These are phyloP conservation scores for Callopanchax toddi DNA, from an alignment of 2,113 vertebrate species.

Conservation along the genomic window DNA sequence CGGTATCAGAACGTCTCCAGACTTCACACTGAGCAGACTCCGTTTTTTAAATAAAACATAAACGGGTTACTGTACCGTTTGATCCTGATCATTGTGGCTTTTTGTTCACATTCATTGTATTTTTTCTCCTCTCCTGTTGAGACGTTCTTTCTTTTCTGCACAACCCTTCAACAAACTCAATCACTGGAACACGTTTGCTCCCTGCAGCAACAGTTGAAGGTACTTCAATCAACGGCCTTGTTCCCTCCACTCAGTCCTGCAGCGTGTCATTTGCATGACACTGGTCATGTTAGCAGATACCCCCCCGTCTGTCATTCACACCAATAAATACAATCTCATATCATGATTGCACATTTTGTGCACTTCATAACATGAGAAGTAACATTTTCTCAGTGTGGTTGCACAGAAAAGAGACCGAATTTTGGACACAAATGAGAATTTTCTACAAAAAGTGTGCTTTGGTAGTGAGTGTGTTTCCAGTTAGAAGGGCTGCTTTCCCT, in stretches of 20 bases:
- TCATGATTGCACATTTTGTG: conserved; percentile 37
- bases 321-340: conserved; percentile 40
- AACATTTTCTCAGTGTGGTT: conserved; percentile 20
- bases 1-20: too few relatives aligned
- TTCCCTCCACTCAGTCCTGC: conserved; percentile 57
- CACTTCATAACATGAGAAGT: conserved; percentile 24
- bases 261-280: conserved; percentile 76
- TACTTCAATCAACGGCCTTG: conserved; percentile 78
- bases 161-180: conserved; percentile 61
- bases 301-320: conserved; percentile 21
- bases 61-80: too few relatives aligned
- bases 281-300: conserved; percentile 46
- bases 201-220: conserved; percentile 55
- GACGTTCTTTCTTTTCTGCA: conserved; percentile 3
- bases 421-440: conserved; percentile 40
- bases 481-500: too few relatives aligned
- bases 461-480: too few relatives aligned
- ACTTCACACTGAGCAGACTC: too few relatives aligned
- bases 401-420: background rate
- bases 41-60: too few relatives aligned
- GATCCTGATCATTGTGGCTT: too few relatives aligned
- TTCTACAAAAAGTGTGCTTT: conserved; percentile 47
- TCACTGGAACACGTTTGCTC: conserved; percentile 76
- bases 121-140: conserved; percentile 18
- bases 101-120: conserved; percentile 13